These are phyloP conservation scores for Piscicola geometra DNA, from an alignment of 2,888 invertebrate genomes.

Conservation along the genomic window DNA sequence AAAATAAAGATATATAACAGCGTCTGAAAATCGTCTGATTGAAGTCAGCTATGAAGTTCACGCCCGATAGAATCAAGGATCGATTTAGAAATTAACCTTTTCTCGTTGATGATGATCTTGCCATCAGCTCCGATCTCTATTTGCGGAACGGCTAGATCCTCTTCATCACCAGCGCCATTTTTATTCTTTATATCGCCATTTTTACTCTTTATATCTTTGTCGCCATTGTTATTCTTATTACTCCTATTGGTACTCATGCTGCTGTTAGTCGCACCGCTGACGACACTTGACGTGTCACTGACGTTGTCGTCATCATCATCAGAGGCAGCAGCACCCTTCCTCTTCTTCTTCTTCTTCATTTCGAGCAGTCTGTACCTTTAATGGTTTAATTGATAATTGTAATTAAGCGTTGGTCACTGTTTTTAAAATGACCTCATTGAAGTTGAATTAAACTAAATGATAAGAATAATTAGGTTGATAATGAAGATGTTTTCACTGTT, in stretches of 20 bases:
- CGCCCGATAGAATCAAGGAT: neutral
- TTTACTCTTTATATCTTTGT: neutral
- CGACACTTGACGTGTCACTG: neutral
- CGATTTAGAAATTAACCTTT: conserved; percentile 49
- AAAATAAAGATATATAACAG: neutral
- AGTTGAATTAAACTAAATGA: no score
- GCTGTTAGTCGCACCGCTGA: no score
- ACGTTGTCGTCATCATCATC: neutral
- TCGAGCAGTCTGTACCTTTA: neutral
- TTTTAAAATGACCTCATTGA: no score
- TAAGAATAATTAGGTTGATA: no score
- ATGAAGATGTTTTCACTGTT: no score
- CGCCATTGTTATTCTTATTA: neutral
- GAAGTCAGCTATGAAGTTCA: neutral
- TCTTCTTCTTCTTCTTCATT: neutral
- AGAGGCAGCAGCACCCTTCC: no score
- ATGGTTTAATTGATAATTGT: no score
- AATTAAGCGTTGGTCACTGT: no score
- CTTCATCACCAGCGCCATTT: conserved; percentile 40
- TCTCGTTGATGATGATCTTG: conserved; percentile 53
- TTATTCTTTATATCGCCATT: neutral
- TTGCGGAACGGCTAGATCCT: conserved; percentile 50
- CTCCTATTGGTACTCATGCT: no score
- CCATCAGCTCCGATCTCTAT: conserved; percentile 54
- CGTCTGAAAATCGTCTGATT: neutral